Evolutionary conservation across 1,140 invertebrate species (phyloP), one percentile per base, ranked within the genome.

Genomic region (Sinonovacula constricta): DNA sequence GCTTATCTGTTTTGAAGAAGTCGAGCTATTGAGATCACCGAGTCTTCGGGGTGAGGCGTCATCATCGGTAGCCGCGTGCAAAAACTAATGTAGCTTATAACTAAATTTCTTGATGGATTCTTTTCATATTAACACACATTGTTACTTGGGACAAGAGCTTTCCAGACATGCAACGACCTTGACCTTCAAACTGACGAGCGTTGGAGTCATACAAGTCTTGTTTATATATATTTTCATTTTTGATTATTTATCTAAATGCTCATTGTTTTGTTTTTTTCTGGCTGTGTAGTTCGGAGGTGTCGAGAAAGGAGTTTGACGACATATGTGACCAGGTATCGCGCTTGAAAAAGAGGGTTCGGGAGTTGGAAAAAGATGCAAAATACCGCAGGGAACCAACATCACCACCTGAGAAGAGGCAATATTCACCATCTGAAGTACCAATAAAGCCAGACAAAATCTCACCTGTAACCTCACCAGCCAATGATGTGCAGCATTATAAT

Each of bases 401-500:
- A 62, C 59, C 59, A 62, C 59, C 59, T 62, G 59, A n/a, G n/a
- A n/a, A n/a, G n/a, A n/a, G n/a, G n/a, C n/a, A n/a, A n/a, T n/a
- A n/a, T n/a, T n/a, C n/a, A 62, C 59, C 59, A 62, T 62, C 59
- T 62, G 59, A 62, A 62, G 59, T 62, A 62, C 59, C 59, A 30
- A 62, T 62, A 62, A 62, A 10, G 59, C 59, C 59, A 62, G 59
- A 62, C 59, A 62, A 62, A 62, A 62, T 62, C 10, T 62, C 59
- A 62, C 59, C 59, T 62, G 59, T 62, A 62, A 33, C 59, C 59
- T 62, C 59, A 62, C 59, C 59, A 62, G 59, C 59, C 59, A 62
- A 65, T 65, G 62, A 65, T 65, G 30, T 65, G 62, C 62, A 65
- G 62, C 62, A 65, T 65, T 62, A 62, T 62, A 62, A 62, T 62